phyloP scores from a whole-genome alignment of 2,888 invertebrate species.

The Drosophila atripex region DNA sequence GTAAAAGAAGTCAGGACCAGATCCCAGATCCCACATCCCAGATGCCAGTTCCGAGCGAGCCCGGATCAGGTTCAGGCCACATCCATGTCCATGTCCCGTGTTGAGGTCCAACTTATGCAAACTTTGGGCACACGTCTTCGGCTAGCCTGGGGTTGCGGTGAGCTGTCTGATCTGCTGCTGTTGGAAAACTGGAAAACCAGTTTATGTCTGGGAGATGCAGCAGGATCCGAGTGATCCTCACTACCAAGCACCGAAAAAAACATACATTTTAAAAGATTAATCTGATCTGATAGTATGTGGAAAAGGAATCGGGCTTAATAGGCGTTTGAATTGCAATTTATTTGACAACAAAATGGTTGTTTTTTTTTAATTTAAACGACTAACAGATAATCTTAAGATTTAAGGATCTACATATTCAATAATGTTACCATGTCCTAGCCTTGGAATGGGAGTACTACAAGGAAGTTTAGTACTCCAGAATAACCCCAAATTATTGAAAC shows the following conservation, averaged over 20 bases:
- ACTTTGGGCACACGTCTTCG: constrained; percentile 69
- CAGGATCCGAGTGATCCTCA: constrained; percentile 18
- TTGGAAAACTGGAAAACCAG: constrained; percentile 61
- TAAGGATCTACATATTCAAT: no score
- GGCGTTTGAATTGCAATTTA: not conserved
- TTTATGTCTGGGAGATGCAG: constrained; percentile 49
- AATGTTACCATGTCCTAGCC: not conserved
- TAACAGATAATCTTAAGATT: not conserved
- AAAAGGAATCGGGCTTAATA: not conserved
- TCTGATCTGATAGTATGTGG: not conserved
- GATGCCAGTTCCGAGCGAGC: not conserved
- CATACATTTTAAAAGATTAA: not conserved
- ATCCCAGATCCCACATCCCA: constrained; percentile 22
- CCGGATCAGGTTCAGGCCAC: constrained; percentile 4
- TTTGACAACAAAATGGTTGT: not conserved
- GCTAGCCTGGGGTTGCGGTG: constrained; percentile 33
- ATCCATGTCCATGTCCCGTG: constrained; percentile 29
- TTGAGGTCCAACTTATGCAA: constrained; percentile 63
- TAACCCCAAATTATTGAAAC: no score
- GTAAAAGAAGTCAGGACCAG: constrained; percentile 45
- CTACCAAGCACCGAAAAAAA: not conserved
- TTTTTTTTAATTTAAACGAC: not conserved
- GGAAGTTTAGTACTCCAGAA: not conserved
- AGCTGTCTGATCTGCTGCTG: constrained; percentile 64
- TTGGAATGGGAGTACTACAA: not conserved